Base-by-base conservation (phyloP, 2,797 vertebrate genomes). In the Crenichthys baileyi region DNA sequence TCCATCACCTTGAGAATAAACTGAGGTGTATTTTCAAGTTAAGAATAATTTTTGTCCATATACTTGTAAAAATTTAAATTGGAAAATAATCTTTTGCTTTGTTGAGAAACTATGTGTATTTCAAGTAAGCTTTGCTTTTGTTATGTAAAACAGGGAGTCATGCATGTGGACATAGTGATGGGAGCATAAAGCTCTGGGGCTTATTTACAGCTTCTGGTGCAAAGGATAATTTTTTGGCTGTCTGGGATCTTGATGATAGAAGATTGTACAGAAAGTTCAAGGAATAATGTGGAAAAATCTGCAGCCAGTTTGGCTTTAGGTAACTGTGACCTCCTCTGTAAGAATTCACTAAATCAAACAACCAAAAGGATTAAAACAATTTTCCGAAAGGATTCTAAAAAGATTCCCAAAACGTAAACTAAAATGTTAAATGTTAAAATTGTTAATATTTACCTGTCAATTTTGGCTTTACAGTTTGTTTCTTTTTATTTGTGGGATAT, bases 211-310 rank as follows among this genome's bases (percentile, higher is more conserved):
- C 67, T 26, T 70, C 41, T 70, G 67, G 67, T 48, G 18, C 13
- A 26, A 46, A 70, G 12, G 6, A 12, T 46, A 13, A 48, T 48
- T 46, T 22, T 48, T 70, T 46, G 12, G 24, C 24, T 26, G 41
- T 46, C 24, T 15, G 44, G 44, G 24, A 44, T 48, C n/a, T 44
- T 70, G 24, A 68, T 41, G 22, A 70, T 26, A 46, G 67, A n/a
- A 70, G 8, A 48, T 44, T 26, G 44, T 48, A 70, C 5, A 70
- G 41, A 15, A n/a, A 16, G 24, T 26, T n/a, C 26, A 24, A 70
- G 41, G 67, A n/a, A 70, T 70, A 70, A 70, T 70, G 67, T 46
- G 67, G 67, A 70, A 68, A 46, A 70, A n/a, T n/a, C 67, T 46
- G 24, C 67, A 70, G 67, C 24, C 41, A 70, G 67, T 24, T 70